Conservation (phyloP, 2,888 invertebrate genomes). For the Rhorus exstirpatorius region DNA sequence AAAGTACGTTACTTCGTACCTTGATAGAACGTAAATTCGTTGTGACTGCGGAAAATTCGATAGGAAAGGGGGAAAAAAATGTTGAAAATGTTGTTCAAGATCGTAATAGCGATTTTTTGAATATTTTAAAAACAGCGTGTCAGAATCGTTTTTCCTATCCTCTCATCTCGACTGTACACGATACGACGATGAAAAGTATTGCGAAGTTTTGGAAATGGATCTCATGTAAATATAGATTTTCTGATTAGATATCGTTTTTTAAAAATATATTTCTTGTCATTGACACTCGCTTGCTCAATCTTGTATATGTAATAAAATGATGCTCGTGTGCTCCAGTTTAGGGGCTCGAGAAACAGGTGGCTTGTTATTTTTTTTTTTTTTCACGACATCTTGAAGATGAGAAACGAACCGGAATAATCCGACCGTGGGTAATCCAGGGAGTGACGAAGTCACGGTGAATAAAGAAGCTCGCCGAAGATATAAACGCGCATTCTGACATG, state of each 20-base stretch:
- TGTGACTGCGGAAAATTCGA: not conserved
- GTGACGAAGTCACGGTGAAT: not conserved
- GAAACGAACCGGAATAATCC: conserved; percentile 20
- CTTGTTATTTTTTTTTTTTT: conserved; percentile 48
- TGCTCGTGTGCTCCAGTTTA: not conserved
- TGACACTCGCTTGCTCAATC: conserved; percentile 42
- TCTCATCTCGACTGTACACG: not conserved
- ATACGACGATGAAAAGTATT: not conserved
- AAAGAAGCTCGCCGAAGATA: not conserved
- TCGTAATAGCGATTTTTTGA: too few species aligned
- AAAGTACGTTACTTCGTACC: conserved; percentile 10
- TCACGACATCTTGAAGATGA: conserved; percentile 58
- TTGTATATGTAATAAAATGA: conserved; percentile 3
- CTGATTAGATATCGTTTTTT: conserved; percentile 40
- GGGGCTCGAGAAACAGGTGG: conserved; percentile 53
- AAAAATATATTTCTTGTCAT: conserved; percentile 3
- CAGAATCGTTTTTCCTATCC: not conserved
- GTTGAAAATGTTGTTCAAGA: too few species aligned
- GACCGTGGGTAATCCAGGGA: conserved; percentile 17
- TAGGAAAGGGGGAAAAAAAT: not conserved
- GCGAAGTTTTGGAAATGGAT: not conserved
- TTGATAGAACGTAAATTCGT: not conserved
- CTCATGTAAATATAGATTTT: conserved; percentile 27
- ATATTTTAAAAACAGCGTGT: not conserved
- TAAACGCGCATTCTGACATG: not conserved